Evolutionary conservation across 2,888 invertebrate species (phyloP), one percentile per base, ranked within the genome.

Genomic region (Bellardia bayeri): DNA sequence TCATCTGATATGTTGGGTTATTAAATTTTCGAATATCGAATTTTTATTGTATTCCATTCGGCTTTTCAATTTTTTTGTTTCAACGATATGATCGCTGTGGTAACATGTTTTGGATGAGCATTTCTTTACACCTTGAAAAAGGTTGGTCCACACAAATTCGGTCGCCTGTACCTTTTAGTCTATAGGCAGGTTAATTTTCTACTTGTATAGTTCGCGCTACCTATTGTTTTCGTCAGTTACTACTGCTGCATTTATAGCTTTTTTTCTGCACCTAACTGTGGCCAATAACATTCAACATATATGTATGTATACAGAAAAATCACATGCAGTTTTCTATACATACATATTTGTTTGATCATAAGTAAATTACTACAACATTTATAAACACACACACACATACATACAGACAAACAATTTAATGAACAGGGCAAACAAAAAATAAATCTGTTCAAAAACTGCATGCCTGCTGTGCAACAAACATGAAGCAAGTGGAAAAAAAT

Each of bases 281-380:
- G 51, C 54, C 71, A 71, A 76, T 78, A 56, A 71, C 45, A 82
- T 23, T 71, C 63, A 64, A 76, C 23, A 23, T 23, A 23, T 72
- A 68, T 72, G 37, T 11, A n/a, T 23, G 7, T 14, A 49, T n/a
- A 49, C 5, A 30, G 2, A 54, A 9, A 30, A 61, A 2, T 23
- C 6, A 63, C 11, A 68, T 68, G n/a, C 61, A 42, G 42, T 54
- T 84, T 74, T 58, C 51, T 14, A 14, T 30, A 51, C 76, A 14
- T 30, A 51, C 76, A 56, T 30, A 71, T 75, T 75, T 80, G 75
- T 75, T 37, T 74, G 78, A 85, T 82, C 63, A 75, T 85, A 78
- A 85, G 85, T 85, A 79, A 85, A 85, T 82, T 85, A 87, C 82
- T 69, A 42, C 68, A 82, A 64, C 81, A 84, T 82, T 74, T 79